These are phyloP conservation scores for Stictonetta naevosa DNA, from an alignment of 2,113 vertebrate species.

Conservation along the genomic window DNA sequence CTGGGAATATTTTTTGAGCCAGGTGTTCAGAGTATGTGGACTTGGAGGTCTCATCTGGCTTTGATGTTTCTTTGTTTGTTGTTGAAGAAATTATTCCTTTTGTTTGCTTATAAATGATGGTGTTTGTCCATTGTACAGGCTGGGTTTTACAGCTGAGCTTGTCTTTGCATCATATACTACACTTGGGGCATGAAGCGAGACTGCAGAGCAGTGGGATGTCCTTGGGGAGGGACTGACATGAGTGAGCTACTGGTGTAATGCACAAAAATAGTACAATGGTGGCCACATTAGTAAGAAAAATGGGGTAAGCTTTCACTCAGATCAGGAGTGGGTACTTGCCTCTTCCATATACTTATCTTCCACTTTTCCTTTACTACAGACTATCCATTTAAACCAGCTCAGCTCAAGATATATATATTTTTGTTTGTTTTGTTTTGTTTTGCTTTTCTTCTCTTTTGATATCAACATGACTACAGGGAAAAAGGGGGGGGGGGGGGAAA, in stretches of 20 bases:
- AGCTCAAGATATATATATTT: not conserved
- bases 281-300: not conserved
- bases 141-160: not conserved
- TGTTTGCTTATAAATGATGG: not conserved
- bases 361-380: not conserved
- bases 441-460: not conserved
- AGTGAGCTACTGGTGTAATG: not conserved
- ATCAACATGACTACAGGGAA: not conserved
- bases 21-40: fast-evolving
- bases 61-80: no score
- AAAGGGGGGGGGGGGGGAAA: no score
- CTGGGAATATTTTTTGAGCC: fast-evolving
- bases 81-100: not conserved
- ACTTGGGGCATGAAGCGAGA: not conserved
- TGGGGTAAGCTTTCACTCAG: fast-evolving
- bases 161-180: not conserved
- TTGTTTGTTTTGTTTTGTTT: no score
- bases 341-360: not conserved
- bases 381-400: not conserved
- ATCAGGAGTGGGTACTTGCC: not conserved
- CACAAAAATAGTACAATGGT: not conserved
- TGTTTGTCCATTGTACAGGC: not conserved
- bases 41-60: not conserved
- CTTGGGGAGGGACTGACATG: not conserved
- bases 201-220: not conserved